Conservation (phyloP, 2,888 invertebrate genomes). For the Liposcelis brunnea region DNA sequence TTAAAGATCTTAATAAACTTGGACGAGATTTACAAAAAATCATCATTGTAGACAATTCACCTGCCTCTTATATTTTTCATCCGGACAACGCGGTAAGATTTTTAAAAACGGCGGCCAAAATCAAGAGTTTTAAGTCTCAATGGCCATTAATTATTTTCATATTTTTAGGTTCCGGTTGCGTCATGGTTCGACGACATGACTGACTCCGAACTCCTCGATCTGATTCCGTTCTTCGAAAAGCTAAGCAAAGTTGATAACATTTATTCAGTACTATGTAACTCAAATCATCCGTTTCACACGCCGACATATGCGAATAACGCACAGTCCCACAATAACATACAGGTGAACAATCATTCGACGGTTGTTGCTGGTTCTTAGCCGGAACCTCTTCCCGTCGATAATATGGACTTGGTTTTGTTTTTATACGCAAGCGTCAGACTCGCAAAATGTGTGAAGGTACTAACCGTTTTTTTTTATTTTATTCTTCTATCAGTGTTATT, state of each 20-base stretch:
- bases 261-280: conserved; percentile 84
- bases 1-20: conserved; percentile 95
- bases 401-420: neutral
- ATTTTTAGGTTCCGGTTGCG: conserved; percentile 78
- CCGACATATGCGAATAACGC: conserved; percentile 22
- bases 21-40: conserved; percentile 93
- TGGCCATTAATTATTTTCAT: conserved; percentile 3
- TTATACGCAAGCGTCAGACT: neutral
- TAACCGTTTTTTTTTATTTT: too few relatives aligned
- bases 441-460: too few relatives aligned
- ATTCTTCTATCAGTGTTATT: too few relatives aligned
- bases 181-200: conserved; percentile 99
- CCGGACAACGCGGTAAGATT: conserved; percentile 95
- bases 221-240: conserved; percentile 96
- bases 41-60: conserved; percentile 98
- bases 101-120: conserved; percentile 8
- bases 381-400: conserved; percentile 10
- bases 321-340: conserved; percentile 10
- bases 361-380: conserved; percentile 17
- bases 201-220: conserved; percentile 89
- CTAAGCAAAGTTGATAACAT: conserved; percentile 94
- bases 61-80: conserved; percentile 99
- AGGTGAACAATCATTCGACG: conserved; percentile 13
- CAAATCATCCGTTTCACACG: conserved; percentile 64
- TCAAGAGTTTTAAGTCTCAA: too few relatives aligned